These are phyloP conservation scores for Oasisia sp. DNA, from an alignment of 2,888 invertebrate genomes.

Conservation along the genomic window DNA sequence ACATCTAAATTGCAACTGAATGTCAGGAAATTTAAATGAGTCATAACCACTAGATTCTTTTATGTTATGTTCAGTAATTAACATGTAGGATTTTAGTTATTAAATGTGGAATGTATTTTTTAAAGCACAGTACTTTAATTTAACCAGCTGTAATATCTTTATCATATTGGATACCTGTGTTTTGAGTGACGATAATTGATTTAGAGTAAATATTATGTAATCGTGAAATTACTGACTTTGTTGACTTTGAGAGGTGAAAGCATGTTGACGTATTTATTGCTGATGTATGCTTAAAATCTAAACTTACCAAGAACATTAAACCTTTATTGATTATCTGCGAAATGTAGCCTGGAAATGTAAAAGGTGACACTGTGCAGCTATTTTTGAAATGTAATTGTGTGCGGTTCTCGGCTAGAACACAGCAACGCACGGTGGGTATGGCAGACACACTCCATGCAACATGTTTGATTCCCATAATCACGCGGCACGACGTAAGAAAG, in stretches of 20 bases:
- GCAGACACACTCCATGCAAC: neutral
- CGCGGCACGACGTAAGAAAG: neutral
- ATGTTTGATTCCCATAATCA: conserved; percentile 7
- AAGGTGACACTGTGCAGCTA: neutral
- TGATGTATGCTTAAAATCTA: neutral
- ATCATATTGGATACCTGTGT: neutral
- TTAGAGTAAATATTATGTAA: too few species aligned
- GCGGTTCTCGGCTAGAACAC: neutral
- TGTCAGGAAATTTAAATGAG: too few species aligned
- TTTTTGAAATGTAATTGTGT: neutral
- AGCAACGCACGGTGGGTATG: neutral
- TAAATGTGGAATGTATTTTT: neutral
- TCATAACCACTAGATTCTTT: too few species aligned
- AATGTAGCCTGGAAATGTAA: neutral
- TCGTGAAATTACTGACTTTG: neutral
- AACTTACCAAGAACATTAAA: neutral
- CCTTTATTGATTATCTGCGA: neutral
- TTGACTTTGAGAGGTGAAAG: neutral
- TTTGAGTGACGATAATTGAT: neutral
- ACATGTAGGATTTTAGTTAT: too few species aligned
- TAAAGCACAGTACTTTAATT: neutral
- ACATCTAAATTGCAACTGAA: too few species aligned
- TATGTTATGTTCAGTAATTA: too few species aligned
- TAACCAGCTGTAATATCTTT: neutral
- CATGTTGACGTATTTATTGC: neutral